Conservation (phyloP, 1,140 invertebrate species). For the Campoletis sonorensis region DNA sequence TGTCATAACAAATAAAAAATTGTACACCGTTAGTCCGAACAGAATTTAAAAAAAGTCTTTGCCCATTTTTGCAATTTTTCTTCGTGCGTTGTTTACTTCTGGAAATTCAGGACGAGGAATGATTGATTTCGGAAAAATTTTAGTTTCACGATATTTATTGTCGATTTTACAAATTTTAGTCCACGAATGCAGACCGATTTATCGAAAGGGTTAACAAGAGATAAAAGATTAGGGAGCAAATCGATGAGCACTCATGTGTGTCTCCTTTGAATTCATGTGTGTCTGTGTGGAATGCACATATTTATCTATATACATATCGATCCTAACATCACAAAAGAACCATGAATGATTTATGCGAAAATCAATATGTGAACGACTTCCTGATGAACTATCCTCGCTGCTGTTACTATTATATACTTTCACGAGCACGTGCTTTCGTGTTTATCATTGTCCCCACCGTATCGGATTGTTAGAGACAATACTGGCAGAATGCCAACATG, state of each 20-base stretch:
- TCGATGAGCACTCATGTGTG: not conserved
- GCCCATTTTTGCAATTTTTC: too few species aligned
- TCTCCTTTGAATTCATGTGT: constrained; percentile 22
- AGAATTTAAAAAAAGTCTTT: too few species aligned
- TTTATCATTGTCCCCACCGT: constrained; percentile 35
- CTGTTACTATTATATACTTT: constrained; percentile 13
- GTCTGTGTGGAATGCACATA: constrained; percentile 15
- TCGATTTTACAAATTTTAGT: not conserved
- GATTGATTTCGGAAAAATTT: too few species aligned
- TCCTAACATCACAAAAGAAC: constrained; percentile 29
- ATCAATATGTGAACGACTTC: constrained; percentile 60
- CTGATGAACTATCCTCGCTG: constrained; percentile 18
- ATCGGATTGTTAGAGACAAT: not conserved
- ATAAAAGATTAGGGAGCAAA: not conserved
- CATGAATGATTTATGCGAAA: constrained; percentile 60
- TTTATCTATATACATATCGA: constrained; percentile 46
- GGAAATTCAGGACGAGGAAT: too few species aligned
- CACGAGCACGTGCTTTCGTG: constrained; percentile 46
- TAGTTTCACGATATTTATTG: too few species aligned
- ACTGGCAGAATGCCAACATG: not conserved
- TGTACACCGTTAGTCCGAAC: too few species aligned
- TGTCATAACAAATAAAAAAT: too few species aligned
- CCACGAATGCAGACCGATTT: not conserved
- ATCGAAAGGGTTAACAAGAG: not conserved
- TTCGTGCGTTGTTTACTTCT: too few species aligned